Conservation (phyloP, 2,888 invertebrate species). For the Torymus texanus region DNA sequence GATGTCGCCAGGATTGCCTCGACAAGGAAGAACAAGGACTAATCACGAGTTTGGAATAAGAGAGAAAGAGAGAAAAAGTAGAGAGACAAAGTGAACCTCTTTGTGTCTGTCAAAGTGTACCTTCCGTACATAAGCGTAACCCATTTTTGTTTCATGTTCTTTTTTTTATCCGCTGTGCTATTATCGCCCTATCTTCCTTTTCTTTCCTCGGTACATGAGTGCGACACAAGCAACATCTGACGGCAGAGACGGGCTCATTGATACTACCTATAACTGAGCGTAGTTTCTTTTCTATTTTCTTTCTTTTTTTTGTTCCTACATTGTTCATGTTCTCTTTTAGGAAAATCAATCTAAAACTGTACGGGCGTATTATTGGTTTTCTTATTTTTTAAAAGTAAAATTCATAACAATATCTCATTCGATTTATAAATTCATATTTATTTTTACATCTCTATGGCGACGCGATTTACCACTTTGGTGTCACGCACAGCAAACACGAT, state of each 20-base stretch:
- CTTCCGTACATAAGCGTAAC: conserved; percentile 40
- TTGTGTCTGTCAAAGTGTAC: conserved; percentile 60
- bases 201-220: not conserved
- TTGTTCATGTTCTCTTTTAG: conserved; percentile 1
- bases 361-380: not conserved
- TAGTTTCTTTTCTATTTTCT: conserved; percentile 1
- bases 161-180: conserved; percentile 23
- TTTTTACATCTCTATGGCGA: too few species aligned
- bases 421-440: too few species aligned
- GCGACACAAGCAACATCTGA: too few species aligned
- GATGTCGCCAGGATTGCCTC: conserved; percentile 65
- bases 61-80: conserved; percentile 59
- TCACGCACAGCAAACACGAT: not conserved
- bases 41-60: conserved; percentile 47
- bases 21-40: conserved; percentile 59
- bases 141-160: conserved; percentile 15
- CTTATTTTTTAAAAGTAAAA: not conserved
- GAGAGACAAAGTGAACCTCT: conserved; percentile 63
- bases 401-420: too few species aligned
- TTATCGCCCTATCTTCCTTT: conserved; percentile 19
- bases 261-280: too few species aligned
- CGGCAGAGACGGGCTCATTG: too few species aligned
- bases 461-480: too few species aligned
- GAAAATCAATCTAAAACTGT: not conserved
- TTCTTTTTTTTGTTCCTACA: conserved; percentile 35